Evolutionary conservation across 2,113 vertebrate genomes (phyloP).

Genomic region (Petroica traversi): DNA sequence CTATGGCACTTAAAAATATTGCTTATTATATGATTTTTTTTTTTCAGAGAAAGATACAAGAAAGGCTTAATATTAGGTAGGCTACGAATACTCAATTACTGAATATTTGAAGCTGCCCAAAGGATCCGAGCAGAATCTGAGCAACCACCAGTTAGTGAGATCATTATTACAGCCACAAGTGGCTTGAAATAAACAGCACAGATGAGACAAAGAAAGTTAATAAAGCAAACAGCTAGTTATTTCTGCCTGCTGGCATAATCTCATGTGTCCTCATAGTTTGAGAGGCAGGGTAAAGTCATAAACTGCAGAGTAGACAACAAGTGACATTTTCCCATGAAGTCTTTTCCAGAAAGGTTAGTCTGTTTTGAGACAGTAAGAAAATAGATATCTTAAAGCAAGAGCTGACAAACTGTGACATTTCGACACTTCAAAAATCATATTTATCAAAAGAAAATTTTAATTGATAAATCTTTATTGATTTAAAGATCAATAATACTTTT

Average conservation of each 20-base stretch:
- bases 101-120: background rate
- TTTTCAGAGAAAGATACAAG: background rate
- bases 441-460: background rate
- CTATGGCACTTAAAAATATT: fast-evolving
- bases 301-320: background rate
- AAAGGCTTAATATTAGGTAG: background rate
- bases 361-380: background rate
- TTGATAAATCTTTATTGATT: background rate
- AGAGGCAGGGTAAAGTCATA: background rate
- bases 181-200: background rate
- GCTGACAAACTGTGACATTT: background rate
- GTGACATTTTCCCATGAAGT: background rate
- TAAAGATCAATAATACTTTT: background rate
- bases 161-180: background rate
- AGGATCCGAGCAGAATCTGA: background rate
- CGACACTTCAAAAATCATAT: background rate
- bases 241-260: background rate
- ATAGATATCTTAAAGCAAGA: background rate
- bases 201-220: background rate
- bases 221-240: background rate
- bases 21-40: background rate
- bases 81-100: background rate
- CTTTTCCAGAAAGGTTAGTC: background rate
- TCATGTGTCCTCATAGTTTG: background rate
- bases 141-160: background rate